Evolutionary conservation across 2,888 invertebrate genomes (phyloP), one percentile per base, ranked within the genome.

Genomic region (Neria commutata): DNA sequence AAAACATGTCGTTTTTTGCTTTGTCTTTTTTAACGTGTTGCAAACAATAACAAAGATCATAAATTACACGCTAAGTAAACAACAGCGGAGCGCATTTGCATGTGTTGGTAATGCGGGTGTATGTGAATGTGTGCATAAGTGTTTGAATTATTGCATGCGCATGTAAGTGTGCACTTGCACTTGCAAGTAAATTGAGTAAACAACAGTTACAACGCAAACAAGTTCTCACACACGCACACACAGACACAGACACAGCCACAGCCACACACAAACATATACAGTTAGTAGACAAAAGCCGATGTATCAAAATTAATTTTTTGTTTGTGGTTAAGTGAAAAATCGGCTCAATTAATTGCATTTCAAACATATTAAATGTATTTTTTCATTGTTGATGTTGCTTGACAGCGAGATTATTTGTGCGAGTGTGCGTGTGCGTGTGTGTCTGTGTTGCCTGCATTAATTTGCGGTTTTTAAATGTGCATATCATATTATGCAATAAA

Each of bases 301-400:
- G 49, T 62, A 70, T 58, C 72, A 72, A 70, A 72, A 67, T 72
- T 72, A 66, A 64, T 66, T 70, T 70, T 72, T 70, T 68, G 60
- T 64, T 47, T 33, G 46, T 37, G 17, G 25, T 50, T 14, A 19
- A 64, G 64, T 63, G 46, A 64, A 64, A 69, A 70, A 69, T 62
- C 65, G 60, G 62, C n/a, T n/a, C n/a, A 70, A 75, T 72, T 68
- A 72, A 75, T 75, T 72, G 70, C 65, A 68, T 67, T 73, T 69
- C 61, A 65, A 70, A 75, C 66, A 63, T 66, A 64, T 68, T 71
- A 60, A 63, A 60, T 49, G 47, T 45, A 54, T 29, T 8, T 29
- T 29, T 29, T 29, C n/a, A n/a, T n/a, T n/a, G n/a, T n/a, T n/a
- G n/a, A n/a, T 29, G 29, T 45, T 47, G 21, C 24, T 25, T 37